Conservation (phyloP, 2,888 invertebrate species). For the Cheilosia vernalis region DNA sequence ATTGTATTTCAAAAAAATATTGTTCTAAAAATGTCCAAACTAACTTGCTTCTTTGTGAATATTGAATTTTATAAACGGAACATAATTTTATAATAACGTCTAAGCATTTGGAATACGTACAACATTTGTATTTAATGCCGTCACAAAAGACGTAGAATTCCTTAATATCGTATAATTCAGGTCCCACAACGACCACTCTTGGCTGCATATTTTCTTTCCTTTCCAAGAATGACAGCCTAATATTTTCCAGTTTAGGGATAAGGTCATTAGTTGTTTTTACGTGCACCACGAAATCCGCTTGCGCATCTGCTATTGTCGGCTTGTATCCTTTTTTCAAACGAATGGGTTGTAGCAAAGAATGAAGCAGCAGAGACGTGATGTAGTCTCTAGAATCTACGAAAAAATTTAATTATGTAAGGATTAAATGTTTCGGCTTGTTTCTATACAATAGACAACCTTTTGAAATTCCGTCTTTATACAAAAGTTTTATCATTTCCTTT, state of each 20-base stretch:
- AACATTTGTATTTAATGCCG: slow-evolving; percentile 37
- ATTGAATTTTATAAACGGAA: slow-evolving; percentile 25
- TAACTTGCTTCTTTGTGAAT: slow-evolving; percentile 24
- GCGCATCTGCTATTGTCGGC: slow-evolving; percentile 64
- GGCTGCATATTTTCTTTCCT: slow-evolving; percentile 46
- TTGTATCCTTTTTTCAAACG: slow-evolving; percentile 59
- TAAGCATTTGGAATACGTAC: slow-evolving; percentile 35
- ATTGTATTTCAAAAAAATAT: slow-evolving; percentile 35
- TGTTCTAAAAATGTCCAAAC: slow-evolving; percentile 37
- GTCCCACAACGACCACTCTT: slow-evolving; percentile 42
- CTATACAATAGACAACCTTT: slow-evolving; percentile 5
- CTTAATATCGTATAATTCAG: slow-evolving; percentile 18
- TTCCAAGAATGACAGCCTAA: neutral
- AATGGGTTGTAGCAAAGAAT: slow-evolving; percentile 55
- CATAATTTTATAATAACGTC: slow-evolving; percentile 47
- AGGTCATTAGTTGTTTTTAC: slow-evolving; percentile 2
- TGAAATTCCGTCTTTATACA: neutral
- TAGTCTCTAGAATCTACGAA: slow-evolving; percentile 43
- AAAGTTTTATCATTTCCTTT: slow-evolving; percentile 6
- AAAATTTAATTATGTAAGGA: neutral
- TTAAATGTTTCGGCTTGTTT: neutral
- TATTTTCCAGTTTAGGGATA: neutral
- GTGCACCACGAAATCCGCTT: slow-evolving; percentile 10
- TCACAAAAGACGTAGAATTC: slow-evolving; percentile 42
- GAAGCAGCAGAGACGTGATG: slow-evolving; percentile 56